Evolutionary conservation across 2,888 invertebrate genomes (phyloP).

Genomic region (Panzeria rudis): DNA sequence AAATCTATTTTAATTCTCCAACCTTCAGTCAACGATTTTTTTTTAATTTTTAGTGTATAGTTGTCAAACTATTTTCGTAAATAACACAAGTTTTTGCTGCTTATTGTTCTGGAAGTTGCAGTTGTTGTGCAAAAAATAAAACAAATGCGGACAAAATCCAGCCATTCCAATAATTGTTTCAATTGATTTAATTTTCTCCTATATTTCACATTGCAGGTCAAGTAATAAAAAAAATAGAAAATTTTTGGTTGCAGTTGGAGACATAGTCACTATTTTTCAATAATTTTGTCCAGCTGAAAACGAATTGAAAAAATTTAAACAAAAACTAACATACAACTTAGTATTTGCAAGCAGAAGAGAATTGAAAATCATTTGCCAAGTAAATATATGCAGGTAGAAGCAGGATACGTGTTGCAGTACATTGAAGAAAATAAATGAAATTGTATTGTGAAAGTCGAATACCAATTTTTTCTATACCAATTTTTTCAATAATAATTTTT

Average conservation of each 20-base stretch:
- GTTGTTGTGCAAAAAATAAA: conserved; percentile 22
- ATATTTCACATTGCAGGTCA: conserved; percentile 40
- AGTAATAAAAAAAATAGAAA: conserved; percentile 25
- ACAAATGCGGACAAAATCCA: conserved; percentile 38
- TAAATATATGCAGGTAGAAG: neutral
- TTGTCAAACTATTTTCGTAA: neutral
- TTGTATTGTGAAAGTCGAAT: no score
- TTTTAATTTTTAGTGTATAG: no score
- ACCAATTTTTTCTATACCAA: no score
- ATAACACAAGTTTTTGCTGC: neutral
- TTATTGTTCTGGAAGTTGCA: neutral
- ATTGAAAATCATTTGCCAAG: neutral
- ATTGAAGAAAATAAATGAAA: neutral
- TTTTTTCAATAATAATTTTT: no score
- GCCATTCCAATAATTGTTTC: conserved; percentile 34
- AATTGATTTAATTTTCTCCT: conserved; percentile 33
- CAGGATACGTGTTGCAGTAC: neutral
- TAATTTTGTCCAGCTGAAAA: conserved; percentile 18
- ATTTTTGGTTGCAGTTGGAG: conserved; percentile 19
- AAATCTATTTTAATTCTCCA: no score
- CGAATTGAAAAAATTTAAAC: neutral
- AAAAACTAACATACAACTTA: neutral
- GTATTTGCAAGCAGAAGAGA: neutral
- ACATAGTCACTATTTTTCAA: conserved; percentile 44
- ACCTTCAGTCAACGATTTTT: no score